Conservation (phyloP, 2,113 vertebrate genomes). For the Zapornia atra region DNA sequence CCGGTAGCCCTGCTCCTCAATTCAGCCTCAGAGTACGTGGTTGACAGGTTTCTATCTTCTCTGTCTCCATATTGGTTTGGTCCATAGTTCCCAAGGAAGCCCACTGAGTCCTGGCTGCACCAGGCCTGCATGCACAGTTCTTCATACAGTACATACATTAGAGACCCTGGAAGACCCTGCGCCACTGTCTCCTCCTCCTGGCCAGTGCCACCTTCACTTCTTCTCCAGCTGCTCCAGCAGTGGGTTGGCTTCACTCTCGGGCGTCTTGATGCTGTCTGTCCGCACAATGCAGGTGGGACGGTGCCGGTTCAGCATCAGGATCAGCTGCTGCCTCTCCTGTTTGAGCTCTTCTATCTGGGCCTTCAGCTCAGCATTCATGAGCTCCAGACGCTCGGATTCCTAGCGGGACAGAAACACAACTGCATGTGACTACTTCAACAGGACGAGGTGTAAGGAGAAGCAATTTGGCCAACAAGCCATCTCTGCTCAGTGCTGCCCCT, state of each 20-base stretch:
- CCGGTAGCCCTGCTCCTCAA: background rate
- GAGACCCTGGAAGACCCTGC: constrained; percentile 63
- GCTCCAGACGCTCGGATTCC: constrained; percentile 94
- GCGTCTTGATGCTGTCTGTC: constrained; percentile 91
- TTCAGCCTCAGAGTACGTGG: constrained; percentile 33
- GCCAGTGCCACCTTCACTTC: constrained; percentile 77
- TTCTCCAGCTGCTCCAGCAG: constrained; percentile 89
- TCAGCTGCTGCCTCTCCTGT: constrained; percentile 93
- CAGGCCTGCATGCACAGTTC: constrained; percentile 60
- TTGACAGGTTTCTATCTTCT: constrained; percentile 59
- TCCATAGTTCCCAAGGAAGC: constrained; percentile 62
- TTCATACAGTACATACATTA: constrained; percentile 60
- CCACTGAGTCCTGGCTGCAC: constrained; percentile 36
- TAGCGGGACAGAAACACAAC: constrained; percentile 64
- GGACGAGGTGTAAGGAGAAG: background rate
- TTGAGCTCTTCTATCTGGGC: constrained; percentile 96
- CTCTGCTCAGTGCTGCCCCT: background rate
- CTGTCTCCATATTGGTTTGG: constrained; percentile 41
- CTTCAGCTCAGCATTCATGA: constrained; percentile 94
- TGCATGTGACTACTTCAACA: background rate
- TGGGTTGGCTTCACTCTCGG: constrained; percentile 86
- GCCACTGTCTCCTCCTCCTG: constrained; percentile 57
- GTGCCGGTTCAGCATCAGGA: constrained; percentile 93
- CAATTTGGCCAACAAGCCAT: background rate
- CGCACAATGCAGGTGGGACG: constrained; percentile 95